These are phyloP conservation scores for Scaptomyza tumidula DNA, from an alignment of 2,888 invertebrate species.

Conservation along the genomic window DNA sequence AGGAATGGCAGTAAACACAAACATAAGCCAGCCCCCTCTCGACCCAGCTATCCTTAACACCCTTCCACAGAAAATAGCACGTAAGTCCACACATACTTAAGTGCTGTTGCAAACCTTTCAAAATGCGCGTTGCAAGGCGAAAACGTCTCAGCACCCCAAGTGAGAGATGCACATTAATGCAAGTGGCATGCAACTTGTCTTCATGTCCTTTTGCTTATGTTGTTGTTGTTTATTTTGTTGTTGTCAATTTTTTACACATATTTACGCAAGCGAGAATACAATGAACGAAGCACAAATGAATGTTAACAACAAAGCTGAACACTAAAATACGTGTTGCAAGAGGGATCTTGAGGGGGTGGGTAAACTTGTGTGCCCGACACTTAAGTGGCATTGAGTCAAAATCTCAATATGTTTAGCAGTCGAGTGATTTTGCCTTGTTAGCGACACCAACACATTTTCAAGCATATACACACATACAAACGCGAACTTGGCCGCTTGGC, in stretches of 20 bases:
- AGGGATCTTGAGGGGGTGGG: background rate
- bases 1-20: slow-evolving; percentile 58
- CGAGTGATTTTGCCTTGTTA: slow-evolving; percentile 68
- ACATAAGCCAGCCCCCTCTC: slow-evolving; percentile 7
- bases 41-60: no score
- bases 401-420: slow-evolving; percentile 73
- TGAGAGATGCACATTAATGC: slow-evolving; percentile 13
- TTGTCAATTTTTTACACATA: slow-evolving; percentile 51
- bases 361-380: slow-evolving; percentile 51
- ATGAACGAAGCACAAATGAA: slow-evolving; percentile 45
- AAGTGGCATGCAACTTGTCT: slow-evolving; percentile 29
- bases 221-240: slow-evolving; percentile 30
- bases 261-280: slow-evolving; percentile 52
- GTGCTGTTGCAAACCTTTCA: slow-evolving; percentile 21
- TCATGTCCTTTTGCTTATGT: slow-evolving; percentile 6
- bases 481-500: slow-evolving; percentile 14
- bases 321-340: slow-evolving; percentile 5
- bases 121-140: slow-evolving; percentile 14
- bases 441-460: slow-evolving; percentile 18
- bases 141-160: slow-evolving; percentile 15
- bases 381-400: slow-evolving; percentile 71
- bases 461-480: slow-evolving; percentile 9
- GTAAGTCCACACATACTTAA: slow-evolving; percentile 17
- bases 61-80: slow-evolving; percentile 1
- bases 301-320: slow-evolving; percentile 15